Conservation (phyloP, 1,140 invertebrate genomes). For the Parasteatoda tepidariorum region DNA sequence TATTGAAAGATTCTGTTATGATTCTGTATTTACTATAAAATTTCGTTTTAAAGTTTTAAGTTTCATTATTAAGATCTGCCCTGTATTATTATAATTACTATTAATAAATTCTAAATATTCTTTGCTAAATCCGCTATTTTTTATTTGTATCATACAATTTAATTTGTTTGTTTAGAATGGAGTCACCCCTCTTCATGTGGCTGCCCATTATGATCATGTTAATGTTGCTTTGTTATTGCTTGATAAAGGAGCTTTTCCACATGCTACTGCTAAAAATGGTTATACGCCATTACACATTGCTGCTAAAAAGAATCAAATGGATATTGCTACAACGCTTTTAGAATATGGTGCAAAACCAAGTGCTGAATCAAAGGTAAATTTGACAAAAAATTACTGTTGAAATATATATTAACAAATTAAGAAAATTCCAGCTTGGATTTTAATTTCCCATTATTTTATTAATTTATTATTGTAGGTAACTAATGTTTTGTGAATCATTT, state of each 20-base stretch:
- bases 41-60: no score
- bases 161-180: slow-evolving; percentile 78
- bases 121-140: no score
- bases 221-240: slow-evolving; percentile 94
- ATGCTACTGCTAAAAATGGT: slow-evolving; percentile 97
- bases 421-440: no score
- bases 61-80: no score
- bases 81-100: no score
- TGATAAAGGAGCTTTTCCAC: slow-evolving; percentile 93
- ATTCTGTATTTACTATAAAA: no score
- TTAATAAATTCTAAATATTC: no score
- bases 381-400: slow-evolving; percentile 54
- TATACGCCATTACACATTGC: slow-evolving; percentile 99
- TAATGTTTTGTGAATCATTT: no score
- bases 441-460: no score
- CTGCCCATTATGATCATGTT: slow-evolving; percentile 98
- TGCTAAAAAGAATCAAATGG: slow-evolving; percentile 95
- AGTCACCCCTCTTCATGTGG: slow-evolving; percentile 97
- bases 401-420: slow-evolving; percentile 26
- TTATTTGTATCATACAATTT: background rate
- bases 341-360: slow-evolving; percentile 97
- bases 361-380: slow-evolving; percentile 88
- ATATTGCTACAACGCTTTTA: slow-evolving; percentile 83
- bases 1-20: no score
- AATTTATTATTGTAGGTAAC: no score